Base-by-base conservation (phyloP, 2,888 invertebrate species). In the Pollenia angustigena region DNA sequence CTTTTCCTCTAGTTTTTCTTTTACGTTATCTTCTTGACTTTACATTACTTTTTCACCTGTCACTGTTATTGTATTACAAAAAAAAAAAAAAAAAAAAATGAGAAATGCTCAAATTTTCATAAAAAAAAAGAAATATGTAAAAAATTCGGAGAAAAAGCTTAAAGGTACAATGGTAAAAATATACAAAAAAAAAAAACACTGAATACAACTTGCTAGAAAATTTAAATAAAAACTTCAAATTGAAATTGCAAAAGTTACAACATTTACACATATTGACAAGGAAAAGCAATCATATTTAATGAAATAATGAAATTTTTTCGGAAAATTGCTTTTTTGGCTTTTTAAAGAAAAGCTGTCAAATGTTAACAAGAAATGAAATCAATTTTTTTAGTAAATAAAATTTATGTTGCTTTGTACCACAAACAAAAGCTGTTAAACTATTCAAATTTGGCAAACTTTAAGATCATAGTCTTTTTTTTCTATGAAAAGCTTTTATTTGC, bases 21-120 rank as follows among this genome's bases (percentile, higher is more conserved):
- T 12, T 16, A 32, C 32, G n/a, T 48, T 60, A 58, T 68, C 54
- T 78, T 58, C 60, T 74, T 83, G 83, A 72, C 72, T 83, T 72
- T 72, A 66, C 72, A 44, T 52, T 52, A 54, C 72, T 60, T 79
- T 78, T 84, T 79, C 79, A 84, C 84, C 84, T 84, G 66, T 79
- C 79, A 74, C 79, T 79, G 84, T 74, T 83, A 83, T 78, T 58
- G 78, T 50, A 44, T 74, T 79, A 79, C 79, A 78, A 75, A 64
- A 16, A 50, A 72, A 62, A 32, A 32, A 72, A 62, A 32, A 32
- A 6, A 32, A 32, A 32, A 18, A 18, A 18, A 18, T 6, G 6
- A 72, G 56, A 83, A 40, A 56, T 56, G 78, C 14, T 12, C 16
- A 62, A 78, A 48, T 54, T 8, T 64, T 12, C 40, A 75, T 4